These are phyloP conservation scores for Phataginus tetradactyla DNA, from an alignment of 2,797 vertebrate genomes.

Conservation along the genomic window DNA sequence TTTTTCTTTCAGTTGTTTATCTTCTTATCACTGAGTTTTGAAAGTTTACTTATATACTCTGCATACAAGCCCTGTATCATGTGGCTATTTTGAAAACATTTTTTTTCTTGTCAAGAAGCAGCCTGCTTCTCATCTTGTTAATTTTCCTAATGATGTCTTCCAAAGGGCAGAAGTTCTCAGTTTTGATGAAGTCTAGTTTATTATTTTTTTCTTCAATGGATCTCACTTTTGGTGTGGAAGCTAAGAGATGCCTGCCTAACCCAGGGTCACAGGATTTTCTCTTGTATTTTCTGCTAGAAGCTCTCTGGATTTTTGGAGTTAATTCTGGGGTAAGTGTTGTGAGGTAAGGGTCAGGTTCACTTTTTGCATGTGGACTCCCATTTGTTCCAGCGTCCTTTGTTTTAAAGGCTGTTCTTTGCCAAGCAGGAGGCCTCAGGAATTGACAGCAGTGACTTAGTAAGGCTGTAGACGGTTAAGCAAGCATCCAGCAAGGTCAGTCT, in stretches of 20 bases:
- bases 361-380: accelerated
- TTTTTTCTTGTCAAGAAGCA: background rate
- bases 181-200: background rate
- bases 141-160: background rate
- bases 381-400: background rate
- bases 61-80: background rate
- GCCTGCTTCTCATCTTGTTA: background rate
- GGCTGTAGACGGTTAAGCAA: too few relatives aligned
- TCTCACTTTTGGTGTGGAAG: background rate
- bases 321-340: too few relatives aligned
- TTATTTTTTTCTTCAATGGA: background rate
- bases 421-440: too few relatives aligned
- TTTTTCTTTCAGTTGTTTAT: background rate
- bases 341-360: too few relatives aligned
- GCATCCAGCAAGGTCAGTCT: accelerated
- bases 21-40: background rate
- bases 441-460: too few relatives aligned
- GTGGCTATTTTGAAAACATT: background rate
- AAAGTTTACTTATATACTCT: background rate
- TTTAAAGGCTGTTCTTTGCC: too few relatives aligned
- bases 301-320: background rate
- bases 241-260: background rate
- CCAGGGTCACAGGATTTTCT: background rate
- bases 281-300: background rate
- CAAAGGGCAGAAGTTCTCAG: background rate